These are phyloP conservation scores for Diploptera punctata DNA, from an alignment of 2,888 invertebrate genomes.

Conservation along the genomic window DNA sequence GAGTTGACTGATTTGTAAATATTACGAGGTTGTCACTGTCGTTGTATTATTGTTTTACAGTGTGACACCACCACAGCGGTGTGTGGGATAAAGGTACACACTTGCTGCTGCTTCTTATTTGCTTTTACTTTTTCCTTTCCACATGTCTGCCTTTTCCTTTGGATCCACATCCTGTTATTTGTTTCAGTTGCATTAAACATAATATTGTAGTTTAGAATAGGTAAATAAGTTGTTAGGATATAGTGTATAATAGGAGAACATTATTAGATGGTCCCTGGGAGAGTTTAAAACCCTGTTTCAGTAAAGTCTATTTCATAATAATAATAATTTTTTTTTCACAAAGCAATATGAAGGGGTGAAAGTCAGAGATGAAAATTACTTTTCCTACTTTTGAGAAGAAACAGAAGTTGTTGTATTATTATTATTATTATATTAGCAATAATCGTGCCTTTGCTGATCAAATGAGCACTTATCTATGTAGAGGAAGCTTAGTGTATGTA, in stretches of 20 bases:
- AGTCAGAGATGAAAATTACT: too few relatives aligned
- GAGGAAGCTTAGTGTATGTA: too few relatives aligned
- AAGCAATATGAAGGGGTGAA: too few relatives aligned
- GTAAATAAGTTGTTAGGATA: background rate
- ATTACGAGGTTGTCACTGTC: background rate
- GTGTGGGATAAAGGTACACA: conserved; percentile 32
- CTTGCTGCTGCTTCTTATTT: conserved; percentile 22
- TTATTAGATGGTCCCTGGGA: conserved; percentile 2
- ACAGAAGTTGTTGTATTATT: too few relatives aligned
- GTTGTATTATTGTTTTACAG: conserved; percentile 34
- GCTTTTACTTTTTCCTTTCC: background rate
- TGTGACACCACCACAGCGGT: conserved; percentile 24
- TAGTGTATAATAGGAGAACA: background rate
- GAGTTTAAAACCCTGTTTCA: background rate
- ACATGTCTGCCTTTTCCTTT: background rate
- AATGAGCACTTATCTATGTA: too few relatives aligned
- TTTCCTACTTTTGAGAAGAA: too few relatives aligned
- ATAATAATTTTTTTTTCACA: too few relatives aligned
- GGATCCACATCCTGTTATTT: conserved; percentile 1
- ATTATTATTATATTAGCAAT: too few relatives aligned
- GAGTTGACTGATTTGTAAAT: conserved; percentile 6
- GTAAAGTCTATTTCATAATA: too few relatives aligned
- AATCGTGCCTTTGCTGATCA: too few relatives aligned
- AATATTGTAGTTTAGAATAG: conserved; percentile 18
- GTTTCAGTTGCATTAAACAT: conserved; percentile 9